Conservation (phyloP, 2,113 vertebrate species). For the Microcebus jonahi region DNA sequence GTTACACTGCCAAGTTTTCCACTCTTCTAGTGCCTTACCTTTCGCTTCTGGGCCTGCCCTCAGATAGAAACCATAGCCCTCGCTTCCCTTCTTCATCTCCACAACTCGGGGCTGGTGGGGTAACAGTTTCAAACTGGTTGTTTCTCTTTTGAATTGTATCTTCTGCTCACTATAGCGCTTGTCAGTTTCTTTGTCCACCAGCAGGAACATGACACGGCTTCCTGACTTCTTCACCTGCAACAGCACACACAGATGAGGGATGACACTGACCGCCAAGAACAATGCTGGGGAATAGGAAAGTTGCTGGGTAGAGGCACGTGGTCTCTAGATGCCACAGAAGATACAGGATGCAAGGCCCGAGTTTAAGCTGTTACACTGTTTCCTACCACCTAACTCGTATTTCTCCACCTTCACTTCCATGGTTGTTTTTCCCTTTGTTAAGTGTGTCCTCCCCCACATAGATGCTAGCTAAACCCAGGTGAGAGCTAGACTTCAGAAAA, state of each 20-base stretch:
- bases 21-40: slow-evolving; percentile 78
- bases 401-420: background rate
- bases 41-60: slow-evolving; percentile 79
- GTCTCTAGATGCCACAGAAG: background rate
- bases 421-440: background rate
- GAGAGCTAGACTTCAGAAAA: background rate
- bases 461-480: background rate
- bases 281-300: background rate
- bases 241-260: background rate
- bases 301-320: accelerated
- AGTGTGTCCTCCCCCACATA: background rate
- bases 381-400: background rate
- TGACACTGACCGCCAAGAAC: too few species aligned
- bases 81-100: slow-evolving; percentile 86
- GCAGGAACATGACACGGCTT: slow-evolving; percentile 87
- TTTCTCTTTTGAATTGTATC: slow-evolving; percentile 82
- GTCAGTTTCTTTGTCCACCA: slow-evolving; percentile 90
- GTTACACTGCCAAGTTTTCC: background rate
- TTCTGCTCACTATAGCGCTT: slow-evolving; percentile 83
- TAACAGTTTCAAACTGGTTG: slow-evolving; percentile 86
- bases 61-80: slow-evolving; percentile 93
- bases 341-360: accelerated
- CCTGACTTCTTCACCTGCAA: slow-evolving; percentile 89
- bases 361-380: background rate
- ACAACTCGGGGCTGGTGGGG: slow-evolving; percentile 88